phyloP scores from a whole-genome alignment of 2,797 vertebrate species.

The Myotis daubentonii region DNA sequence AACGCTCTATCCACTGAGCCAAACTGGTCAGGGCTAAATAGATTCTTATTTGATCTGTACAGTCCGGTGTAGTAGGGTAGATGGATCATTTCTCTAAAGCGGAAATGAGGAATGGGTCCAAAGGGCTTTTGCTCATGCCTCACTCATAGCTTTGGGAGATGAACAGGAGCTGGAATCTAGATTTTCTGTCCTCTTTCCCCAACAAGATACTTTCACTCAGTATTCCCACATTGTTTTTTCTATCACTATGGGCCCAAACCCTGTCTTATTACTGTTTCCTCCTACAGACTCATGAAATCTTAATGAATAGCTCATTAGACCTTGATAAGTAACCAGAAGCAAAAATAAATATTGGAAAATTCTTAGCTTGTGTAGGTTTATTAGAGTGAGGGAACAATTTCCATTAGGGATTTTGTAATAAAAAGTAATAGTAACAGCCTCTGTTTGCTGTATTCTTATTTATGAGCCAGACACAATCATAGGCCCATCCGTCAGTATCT shows the following conservation, averaged over 20 bases:
- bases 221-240: not conserved
- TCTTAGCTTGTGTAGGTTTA: slow-evolving; percentile 27
- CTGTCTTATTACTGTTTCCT: not conserved
- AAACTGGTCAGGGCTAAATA: not conserved
- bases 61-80: not conserved
- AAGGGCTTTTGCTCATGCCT: not conserved
- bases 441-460: not conserved
- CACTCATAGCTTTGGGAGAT: not conserved
- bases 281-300: not conserved
- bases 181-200: not conserved
- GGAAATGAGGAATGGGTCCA: not conserved
- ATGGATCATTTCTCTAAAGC: not conserved
- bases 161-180: not conserved
- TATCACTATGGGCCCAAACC: not conserved
- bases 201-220: not conserved
- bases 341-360: slow-evolving; percentile 46
- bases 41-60: not conserved
- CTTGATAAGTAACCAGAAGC: slow-evolving; percentile 24
- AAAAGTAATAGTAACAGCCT: not conserved
- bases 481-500: not conserved
- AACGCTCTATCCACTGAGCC: too few relatives aligned
- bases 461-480: not conserved
- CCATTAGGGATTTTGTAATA: not conserved
- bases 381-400: not conserved
- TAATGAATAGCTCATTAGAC: not conserved